phyloP scores from a whole-genome alignment of 2,888 invertebrate species.

The Drosophila robusta region DNA sequence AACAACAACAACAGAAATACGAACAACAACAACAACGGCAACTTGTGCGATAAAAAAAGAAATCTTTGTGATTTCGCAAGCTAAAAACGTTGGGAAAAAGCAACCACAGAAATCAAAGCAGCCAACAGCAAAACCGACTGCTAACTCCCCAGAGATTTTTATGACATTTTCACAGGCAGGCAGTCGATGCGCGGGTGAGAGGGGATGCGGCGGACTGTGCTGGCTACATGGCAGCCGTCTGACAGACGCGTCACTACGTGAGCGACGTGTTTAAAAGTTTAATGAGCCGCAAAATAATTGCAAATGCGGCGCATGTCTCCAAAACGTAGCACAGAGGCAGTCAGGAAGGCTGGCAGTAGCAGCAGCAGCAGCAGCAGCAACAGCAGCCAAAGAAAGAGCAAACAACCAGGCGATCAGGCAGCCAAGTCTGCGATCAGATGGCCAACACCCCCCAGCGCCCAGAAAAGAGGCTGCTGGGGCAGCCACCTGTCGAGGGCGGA shows the following conservation, averaged over 20 bases:
- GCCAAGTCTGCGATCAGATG: constrained; percentile 25
- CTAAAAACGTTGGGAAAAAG: constrained; percentile 71
- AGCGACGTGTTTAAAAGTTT: constrained; percentile 84
- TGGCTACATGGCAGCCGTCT: constrained; percentile 74
- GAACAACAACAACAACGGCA: constrained; percentile 29
- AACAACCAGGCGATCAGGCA: constrained; percentile 34
- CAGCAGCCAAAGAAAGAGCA: constrained; percentile 47
- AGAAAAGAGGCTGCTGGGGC: constrained; percentile 42
- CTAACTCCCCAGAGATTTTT: constrained; percentile 80
- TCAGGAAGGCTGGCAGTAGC: constrained; percentile 26
- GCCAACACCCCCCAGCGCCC: constrained; percentile 54
- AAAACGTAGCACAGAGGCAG: constrained; percentile 67
- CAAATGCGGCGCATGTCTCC: constrained; percentile 77
- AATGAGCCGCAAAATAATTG: constrained; percentile 83
- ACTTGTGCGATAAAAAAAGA: constrained; percentile 70
- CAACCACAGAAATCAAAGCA: constrained; percentile 69
- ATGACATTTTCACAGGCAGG: constrained; percentile 75
- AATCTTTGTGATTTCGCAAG: constrained; percentile 76
- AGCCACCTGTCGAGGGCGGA: constrained; percentile 72
- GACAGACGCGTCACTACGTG: constrained; percentile 80
- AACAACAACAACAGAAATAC: constrained; percentile 27
- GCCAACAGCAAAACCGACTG: constrained; percentile 58
- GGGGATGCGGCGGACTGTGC: constrained; percentile 32
- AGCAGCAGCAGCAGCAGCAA: constrained; percentile 14
- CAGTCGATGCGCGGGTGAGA: constrained; percentile 25